Conservation (phyloP, 1,140 invertebrate species). For the Apis florea region DNA sequence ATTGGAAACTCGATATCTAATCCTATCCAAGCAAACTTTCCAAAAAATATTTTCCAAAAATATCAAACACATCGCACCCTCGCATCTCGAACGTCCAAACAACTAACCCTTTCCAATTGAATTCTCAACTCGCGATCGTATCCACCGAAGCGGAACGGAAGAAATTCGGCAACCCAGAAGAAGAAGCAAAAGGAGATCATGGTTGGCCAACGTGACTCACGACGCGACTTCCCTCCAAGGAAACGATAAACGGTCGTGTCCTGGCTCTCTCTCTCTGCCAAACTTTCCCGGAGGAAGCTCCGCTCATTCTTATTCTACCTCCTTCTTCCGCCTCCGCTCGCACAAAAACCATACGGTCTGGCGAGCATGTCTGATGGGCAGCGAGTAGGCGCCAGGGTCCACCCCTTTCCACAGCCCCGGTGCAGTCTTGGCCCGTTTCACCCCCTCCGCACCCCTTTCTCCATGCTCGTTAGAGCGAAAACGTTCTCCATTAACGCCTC, state of each 20-base stretch:
- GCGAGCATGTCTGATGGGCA: conserved; percentile 65
- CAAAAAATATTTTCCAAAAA: no score
- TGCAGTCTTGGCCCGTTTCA: conserved; percentile 64
- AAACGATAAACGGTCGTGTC: conserved; percentile 42
- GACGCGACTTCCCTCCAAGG: not conserved
- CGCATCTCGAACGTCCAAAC: no score
- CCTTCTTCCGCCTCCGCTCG: conserved; percentile 53
- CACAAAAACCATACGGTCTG: conserved; percentile 65
- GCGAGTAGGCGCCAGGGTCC: conserved; percentile 63
- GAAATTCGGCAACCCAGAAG: no score
- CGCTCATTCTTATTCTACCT: conserved; percentile 55
- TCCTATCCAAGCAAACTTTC: no score
- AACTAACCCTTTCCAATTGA: no score
- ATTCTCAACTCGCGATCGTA: no score
- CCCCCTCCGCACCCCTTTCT: conserved; percentile 67
- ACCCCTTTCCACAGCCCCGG: conserved; percentile 61
- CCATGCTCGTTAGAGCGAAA: conserved; percentile 77
- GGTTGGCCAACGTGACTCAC: conserved; percentile 16
- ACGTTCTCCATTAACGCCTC: conserved; percentile 77
- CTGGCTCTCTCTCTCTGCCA: conserved; percentile 9
- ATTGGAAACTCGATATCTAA: no score
- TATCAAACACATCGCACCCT: no score
- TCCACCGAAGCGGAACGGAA: no score
- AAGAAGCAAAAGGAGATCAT: no score
- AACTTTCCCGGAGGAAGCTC: conserved; percentile 43